Percentiles rank a stretch among this genome's conserved stretches.
Conservation (phyloP, 1,140 invertebrate species). For the Papilio machaon region DNA sequence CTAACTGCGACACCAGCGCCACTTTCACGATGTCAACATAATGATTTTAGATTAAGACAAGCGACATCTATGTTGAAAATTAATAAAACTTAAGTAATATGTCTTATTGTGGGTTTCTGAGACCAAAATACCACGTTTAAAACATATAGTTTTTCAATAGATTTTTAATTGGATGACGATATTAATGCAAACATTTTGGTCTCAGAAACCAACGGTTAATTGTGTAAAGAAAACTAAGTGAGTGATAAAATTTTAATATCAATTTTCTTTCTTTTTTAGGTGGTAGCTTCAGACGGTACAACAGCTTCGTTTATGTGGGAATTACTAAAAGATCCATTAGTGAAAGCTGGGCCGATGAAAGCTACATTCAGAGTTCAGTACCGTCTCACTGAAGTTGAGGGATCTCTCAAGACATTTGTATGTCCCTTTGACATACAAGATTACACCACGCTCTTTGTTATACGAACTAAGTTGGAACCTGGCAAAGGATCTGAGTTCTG, state of each 20-base stretch:
- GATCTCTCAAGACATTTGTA: slow-evolving; percentile 77
- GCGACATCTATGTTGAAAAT: too few species aligned
- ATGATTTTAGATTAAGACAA: too few species aligned
- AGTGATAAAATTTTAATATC: not conserved
- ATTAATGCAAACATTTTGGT: too few species aligned
- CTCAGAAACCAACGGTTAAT: too few species aligned
- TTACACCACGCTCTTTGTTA: slow-evolving; percentile 90
- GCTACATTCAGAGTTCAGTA: slow-evolving; percentile 88
- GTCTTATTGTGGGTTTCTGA: too few species aligned
- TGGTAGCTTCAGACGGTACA: slow-evolving; percentile 83
- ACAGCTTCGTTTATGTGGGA: slow-evolving; percentile 93
- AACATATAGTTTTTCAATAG: too few species aligned
- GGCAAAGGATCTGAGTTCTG: slow-evolving; percentile 93
- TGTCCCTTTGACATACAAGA: slow-evolving; percentile 84
- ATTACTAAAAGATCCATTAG: slow-evolving; percentile 85
- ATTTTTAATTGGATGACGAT: too few species aligned
- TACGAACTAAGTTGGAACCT: slow-evolving; percentile 91
- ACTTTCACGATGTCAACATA: too few species aligned
- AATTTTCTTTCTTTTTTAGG: slow-evolving; percentile 48
- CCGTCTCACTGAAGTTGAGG: slow-evolving; percentile 77
- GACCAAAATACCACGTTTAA: too few species aligned
- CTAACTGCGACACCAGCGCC: too few species aligned
- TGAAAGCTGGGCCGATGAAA: slow-evolving; percentile 84
- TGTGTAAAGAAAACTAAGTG: too few species aligned
- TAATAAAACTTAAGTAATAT: too few species aligned